Conservation (phyloP, 2,113 vertebrate species). For the Steatornis caripensis region DNA sequence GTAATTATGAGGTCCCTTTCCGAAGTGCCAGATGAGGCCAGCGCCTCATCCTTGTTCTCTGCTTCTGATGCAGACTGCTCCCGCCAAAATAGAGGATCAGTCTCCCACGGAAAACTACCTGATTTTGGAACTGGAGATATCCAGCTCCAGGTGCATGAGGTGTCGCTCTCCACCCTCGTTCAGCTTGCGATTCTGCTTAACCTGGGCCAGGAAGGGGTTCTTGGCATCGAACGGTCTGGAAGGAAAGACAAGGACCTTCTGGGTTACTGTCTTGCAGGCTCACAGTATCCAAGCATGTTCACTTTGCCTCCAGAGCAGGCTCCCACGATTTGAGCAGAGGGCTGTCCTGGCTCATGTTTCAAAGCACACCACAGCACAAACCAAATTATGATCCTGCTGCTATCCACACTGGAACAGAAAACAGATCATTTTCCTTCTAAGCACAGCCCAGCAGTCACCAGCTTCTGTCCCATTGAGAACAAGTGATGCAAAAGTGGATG, state of each 20-base stretch:
- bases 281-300: neutral
- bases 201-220: slow-evolving; percentile 91
- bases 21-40: neutral
- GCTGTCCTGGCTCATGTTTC: neutral
- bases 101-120: slow-evolving; percentile 71
- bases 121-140: slow-evolving; percentile 94
- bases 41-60: neutral
- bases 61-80: neutral
- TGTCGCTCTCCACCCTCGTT: slow-evolving; percentile 88
- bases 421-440: neutral
- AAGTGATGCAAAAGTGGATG: neutral
- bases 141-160: slow-evolving; percentile 94
- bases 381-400: neutral
- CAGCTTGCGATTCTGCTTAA: slow-evolving; percentile 88
- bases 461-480: neutral
- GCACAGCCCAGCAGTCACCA: neutral
- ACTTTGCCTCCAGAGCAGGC: neutral
- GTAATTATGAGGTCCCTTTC: neutral
- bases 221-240: slow-evolving; percentile 92
- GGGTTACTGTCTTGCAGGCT: neutral
- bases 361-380: neutral
- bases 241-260: neutral
- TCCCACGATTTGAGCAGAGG: neutral
- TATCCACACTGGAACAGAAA: neutral
- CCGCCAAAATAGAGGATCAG: neutral